phyloP scores from a whole-genome alignment of 2,797 vertebrate species.

The Eremophila alpestris region DNA sequence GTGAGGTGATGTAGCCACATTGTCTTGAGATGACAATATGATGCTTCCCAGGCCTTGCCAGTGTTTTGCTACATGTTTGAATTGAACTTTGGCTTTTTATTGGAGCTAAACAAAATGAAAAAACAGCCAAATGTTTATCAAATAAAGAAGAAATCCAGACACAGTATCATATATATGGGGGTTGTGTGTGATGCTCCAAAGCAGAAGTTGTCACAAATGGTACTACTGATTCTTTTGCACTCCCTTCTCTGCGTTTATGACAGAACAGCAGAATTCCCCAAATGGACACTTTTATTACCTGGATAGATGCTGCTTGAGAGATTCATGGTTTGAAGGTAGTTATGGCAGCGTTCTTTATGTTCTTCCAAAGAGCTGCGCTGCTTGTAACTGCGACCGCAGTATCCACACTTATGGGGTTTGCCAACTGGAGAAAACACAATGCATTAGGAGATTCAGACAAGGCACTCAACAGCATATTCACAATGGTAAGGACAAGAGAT shows the following conservation, averaged over 20 bases:
- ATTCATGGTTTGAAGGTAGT: constrained; percentile 97
- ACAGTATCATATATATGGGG: background rate
- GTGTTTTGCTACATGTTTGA: background rate
- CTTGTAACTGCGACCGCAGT: constrained; percentile 98
- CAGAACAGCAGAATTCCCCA: background rate
- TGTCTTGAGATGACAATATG: background rate
- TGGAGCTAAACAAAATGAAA: background rate
- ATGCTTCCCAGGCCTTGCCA: background rate
- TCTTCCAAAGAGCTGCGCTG: constrained; percentile 98
- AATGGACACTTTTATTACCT: constrained; percentile 79
- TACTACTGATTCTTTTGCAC: background rate
- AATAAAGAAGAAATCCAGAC: background rate
- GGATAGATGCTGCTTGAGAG: constrained; percentile 92
- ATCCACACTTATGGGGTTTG: constrained; percentile 98
- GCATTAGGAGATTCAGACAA: constrained; percentile 30
- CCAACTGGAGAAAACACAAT: constrained; percentile 85
- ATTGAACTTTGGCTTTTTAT: background rate
- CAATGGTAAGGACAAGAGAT: background rate
- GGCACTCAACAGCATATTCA: background rate
- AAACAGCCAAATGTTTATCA: background rate
- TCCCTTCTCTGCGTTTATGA: background rate
- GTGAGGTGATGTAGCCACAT: background rate
- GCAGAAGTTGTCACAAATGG: background rate
- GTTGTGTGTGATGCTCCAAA: background rate
- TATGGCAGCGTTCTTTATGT: constrained; percentile 98